These are phyloP conservation scores for Penaeus chinensis DNA, from an alignment of 1,140 invertebrate species.

Conservation along the genomic window DNA sequence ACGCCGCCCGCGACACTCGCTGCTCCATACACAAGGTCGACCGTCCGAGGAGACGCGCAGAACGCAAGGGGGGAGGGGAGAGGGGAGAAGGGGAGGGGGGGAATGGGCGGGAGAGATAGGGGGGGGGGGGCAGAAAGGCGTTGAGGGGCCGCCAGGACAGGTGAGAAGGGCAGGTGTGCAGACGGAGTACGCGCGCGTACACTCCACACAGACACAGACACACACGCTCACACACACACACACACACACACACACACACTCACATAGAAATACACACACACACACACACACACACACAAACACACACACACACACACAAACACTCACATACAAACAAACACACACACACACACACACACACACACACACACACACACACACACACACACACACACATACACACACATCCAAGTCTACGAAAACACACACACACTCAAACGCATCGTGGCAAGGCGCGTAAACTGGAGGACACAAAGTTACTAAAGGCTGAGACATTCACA, in stretches of 20 bases:
- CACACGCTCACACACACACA: neutral
- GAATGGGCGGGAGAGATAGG: neutral
- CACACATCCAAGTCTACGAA: no score
- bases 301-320: neutral
- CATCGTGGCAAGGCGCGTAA: no score
- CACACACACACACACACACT: no score
- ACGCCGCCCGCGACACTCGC: no score
- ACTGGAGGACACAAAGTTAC: no score
- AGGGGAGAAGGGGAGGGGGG: neutral
- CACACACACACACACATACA: neutral
- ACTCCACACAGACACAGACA: neutral
- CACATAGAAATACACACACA: no score
- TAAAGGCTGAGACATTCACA: no score
- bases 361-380: neutral
- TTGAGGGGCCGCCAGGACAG: neutral
- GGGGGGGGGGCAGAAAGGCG: neutral
- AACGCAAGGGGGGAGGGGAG: neutral
- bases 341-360: neutral
- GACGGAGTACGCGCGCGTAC: neutral
- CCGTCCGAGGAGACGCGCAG: neutral
- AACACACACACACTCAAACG: no score
- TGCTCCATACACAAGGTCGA: no score
- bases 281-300: neutral
- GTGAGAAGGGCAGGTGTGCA: neutral
- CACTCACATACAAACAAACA: no score